A percentile compares a stretch with the other conserved stretches of the same genome.
phyloP scores from a whole-genome alignment of 2,888 invertebrate species.

The Peribatodes rhomboidaria region DNA sequence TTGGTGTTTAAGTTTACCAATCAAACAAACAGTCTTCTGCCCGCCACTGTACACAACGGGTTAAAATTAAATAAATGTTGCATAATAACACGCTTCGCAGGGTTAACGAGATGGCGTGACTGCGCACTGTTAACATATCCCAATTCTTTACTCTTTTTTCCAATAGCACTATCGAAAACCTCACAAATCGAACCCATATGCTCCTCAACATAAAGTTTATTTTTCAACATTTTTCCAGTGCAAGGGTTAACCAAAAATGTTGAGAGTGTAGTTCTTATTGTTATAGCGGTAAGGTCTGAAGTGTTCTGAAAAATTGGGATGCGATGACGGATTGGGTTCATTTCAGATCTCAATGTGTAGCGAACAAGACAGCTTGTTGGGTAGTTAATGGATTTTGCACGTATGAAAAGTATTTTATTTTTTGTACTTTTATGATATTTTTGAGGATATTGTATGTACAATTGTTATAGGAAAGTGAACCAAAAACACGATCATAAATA shows the following conservation, averaged over 20 bases:
- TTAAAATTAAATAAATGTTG: slow-evolving; percentile 82
- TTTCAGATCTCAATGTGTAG: slow-evolving; percentile 49
- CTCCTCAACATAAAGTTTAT: slow-evolving; percentile 14
- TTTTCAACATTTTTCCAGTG: slow-evolving; percentile 1
- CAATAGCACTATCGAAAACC: slow-evolving; percentile 11
- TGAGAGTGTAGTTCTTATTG: slow-evolving; percentile 8
- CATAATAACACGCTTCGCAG: slow-evolving; percentile 78
- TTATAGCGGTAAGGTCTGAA: slow-evolving; percentile 1
- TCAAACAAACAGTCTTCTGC: slow-evolving; percentile 12
- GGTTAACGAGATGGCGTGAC: slow-evolving; percentile 83
- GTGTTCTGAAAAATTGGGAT: neutral
- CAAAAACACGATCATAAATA: too few species aligned
- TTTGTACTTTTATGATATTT: slow-evolving; percentile 39
- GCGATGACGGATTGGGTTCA: slow-evolving; percentile 74
- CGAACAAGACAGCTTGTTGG: slow-evolving; percentile 60
- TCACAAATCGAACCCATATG: slow-evolving; percentile 14
- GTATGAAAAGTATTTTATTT: slow-evolving; percentile 55
- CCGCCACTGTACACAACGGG: slow-evolving; percentile 45
- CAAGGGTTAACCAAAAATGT: neutral
- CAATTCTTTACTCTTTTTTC: slow-evolving; percentile 61
- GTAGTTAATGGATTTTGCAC: slow-evolving; percentile 66
- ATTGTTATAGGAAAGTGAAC: neutral
- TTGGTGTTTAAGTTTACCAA: neutral
- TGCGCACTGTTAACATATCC: slow-evolving; percentile 78
- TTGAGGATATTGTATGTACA: slow-evolving; percentile 3